Evolutionary conservation across 2,113 vertebrate genomes (phyloP), one percentile per base, ranked within the genome.

Genomic region (Paramormyrops kingsleyae): DNA sequence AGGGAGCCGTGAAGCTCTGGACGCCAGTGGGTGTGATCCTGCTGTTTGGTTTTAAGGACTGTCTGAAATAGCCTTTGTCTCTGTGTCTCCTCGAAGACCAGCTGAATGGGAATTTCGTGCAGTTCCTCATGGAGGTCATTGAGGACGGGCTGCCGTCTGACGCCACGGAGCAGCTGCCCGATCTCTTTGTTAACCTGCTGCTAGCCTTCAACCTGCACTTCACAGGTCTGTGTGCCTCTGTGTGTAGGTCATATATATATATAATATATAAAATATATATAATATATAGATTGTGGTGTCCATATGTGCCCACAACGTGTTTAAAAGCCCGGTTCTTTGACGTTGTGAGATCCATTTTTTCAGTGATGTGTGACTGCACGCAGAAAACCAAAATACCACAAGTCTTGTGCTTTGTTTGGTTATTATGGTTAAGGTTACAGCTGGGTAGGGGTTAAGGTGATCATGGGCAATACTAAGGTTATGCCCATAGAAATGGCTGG

Each of bases 181-280:
- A 99, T 91, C 96, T 99, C 62, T 99, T 97, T 91, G 92, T 99
- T 90, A 99, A 99, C 17, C 96, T 99, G 24, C 95, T 99, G 77
- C 95, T 99, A 94, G 96, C 98, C 86, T 98, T 99, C 94, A 99
- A 99, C 94, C 95, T 99, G 91, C 98, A 99, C 93, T 97, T 98
- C 93, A 96, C 96, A 91, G 97, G 99, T 99, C 46, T 66, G 94
- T 66, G 4, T 66, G 39, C 39, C 13, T 87, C 2, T 24, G 24
- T 59, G 53, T 59, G 53, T 56, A 1, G 52, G 52, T 53, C 17
- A 53, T 53, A 1, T 17, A 52, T 52, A 15, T 52, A 53, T 15
- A 17, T 47, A 47, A 47, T 46, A 46, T 42, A 47, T 6, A 47
- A 9, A 9, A 47, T 47, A 8, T 47, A 47, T 8, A 47, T 8